Base-by-base conservation (phyloP, 2,113 vertebrate genomes). In the Scomber colias region DNA sequence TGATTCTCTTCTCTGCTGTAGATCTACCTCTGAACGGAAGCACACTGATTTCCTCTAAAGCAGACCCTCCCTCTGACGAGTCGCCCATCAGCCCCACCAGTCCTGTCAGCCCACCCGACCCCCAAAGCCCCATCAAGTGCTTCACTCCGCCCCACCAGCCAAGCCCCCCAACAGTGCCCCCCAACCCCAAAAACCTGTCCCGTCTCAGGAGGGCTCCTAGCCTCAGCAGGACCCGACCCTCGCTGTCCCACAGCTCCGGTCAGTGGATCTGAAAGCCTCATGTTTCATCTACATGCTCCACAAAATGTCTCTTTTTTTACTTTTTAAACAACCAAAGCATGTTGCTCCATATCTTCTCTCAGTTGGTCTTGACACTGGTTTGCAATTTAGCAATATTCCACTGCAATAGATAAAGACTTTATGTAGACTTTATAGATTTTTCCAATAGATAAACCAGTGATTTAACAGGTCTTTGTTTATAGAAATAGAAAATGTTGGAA, bases 171-270 rank as follows among this genome's bases (percentile, higher is more conserved):
- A 83, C 89, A 1, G 79, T 89, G 30, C 88, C 92, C 24, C 92
- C 92, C 13, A 92, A 90, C 66, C 71, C 90, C 24, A 93, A 88
- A 79, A 90, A 89, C 24, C 15, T 44, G 13, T 81, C 91, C 11
- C 86, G 93, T 1, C 55, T 96, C 4, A 95, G 94, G 78, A 95
- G 92, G 85, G 88, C 94, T 0, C 87, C 94, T 2, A 96, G 93
- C 90, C 88, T 97, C 72, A 96, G 86, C 89, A 94, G 93, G 57
- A 86, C 91, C 1, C 84, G 74, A 11, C 91, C 91, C 2, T 86
- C 91, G 0, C 63, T 88, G 17, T 92, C 92, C 54, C 91, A 94
- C 74, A 93, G 91, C 89, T 93, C 94, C 85, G 95, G 95, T 96
- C 13, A 75, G 92, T 82, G 11, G 14, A 24, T 67, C 2, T 35